These are phyloP conservation scores for Probosciger aterrimus DNA, from an alignment of 2,113 vertebrate genomes.

Conservation along the genomic window DNA sequence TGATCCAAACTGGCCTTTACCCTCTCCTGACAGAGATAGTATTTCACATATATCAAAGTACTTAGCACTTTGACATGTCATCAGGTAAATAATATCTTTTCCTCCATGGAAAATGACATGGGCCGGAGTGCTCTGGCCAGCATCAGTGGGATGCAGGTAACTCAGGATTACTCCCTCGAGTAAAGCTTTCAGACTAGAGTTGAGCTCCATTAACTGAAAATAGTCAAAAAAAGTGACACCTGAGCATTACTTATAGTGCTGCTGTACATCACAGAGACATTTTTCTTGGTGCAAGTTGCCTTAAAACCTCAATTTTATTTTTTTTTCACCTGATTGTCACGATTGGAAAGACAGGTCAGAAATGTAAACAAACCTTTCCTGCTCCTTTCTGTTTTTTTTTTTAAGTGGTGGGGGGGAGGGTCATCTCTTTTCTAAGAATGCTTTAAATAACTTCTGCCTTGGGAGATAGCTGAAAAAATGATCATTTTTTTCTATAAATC, in stretches of 20 bases:
- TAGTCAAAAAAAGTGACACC: neutral
- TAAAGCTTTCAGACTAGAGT: neutral
- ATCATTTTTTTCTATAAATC: neutral
- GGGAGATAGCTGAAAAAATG: neutral
- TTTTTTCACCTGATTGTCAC: neutral
- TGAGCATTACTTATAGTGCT: neutral
- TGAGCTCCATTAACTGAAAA: neutral
- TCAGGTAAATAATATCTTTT: neutral
- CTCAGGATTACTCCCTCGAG: neutral
- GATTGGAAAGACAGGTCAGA: neutral
- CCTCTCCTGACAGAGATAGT: neutral
- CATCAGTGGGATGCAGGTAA: neutral
- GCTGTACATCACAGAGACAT: neutral
- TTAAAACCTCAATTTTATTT: neutral
- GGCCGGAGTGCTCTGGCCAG: neutral
- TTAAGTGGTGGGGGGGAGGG: neutral
- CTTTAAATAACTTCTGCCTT: constrained; percentile 38
- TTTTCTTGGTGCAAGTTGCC: neutral
- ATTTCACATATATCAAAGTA: neutral
- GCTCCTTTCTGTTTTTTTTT: neutral
- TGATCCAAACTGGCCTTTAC: neutral
- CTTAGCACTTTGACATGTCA: neutral
- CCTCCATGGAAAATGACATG: neutral
- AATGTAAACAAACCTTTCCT: constrained; percentile 36
- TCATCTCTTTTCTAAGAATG: constrained; percentile 39